Base-by-base conservation (phyloP, 2,113 vertebrate genomes). In the Pseudopodoces humilis region DNA sequence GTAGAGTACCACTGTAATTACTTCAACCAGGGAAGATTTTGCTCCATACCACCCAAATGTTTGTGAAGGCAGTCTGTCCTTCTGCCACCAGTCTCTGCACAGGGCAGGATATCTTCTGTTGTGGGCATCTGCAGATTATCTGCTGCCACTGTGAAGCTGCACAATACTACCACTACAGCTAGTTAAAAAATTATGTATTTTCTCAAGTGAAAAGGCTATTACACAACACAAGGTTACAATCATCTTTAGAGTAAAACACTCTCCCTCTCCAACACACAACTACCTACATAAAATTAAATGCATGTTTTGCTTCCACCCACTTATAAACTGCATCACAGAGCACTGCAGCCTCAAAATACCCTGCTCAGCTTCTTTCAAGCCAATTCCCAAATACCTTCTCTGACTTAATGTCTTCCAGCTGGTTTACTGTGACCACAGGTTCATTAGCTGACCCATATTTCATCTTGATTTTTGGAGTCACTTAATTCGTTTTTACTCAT, bases 151-250 rank as follows among this genome's bases (percentile, higher is more conserved):
- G 20, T 3, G 2, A 90, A 85, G 46, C 9, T 43, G 18, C 15
- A 62, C 9, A 43, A 24, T 15, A 44, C 24, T 53, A 59, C 13
- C 30, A 12, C 37, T 35, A 44, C 0, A 0, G 1, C 21, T n/a
- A 24, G 17, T 72, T 37, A 3, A 69, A 88, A 85, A 83, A 69
- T 3, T 5, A 24, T 7, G 6, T 22, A 25, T 78, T 94, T 72
- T 85, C 53, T 62, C 39, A 41, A 2, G 27, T 15, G 33, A 72
- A 95, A 93, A 82, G 30, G 25, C 19, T 67, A 67, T 67, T 11
- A 62, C 8, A 50, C 24, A 88, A 62, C 10, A 53, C 6, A 68
- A 75, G 3, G 17, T 56, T 65, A 41, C 3, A 8, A 41, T 39
- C 10, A 55, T 35, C 20, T 70, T 68, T 62, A 83, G 2, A 88